These are phyloP conservation scores for Enteromius viviparus DNA, from an alignment of 2,797 vertebrate genomes.

Conservation along the genomic window DNA sequence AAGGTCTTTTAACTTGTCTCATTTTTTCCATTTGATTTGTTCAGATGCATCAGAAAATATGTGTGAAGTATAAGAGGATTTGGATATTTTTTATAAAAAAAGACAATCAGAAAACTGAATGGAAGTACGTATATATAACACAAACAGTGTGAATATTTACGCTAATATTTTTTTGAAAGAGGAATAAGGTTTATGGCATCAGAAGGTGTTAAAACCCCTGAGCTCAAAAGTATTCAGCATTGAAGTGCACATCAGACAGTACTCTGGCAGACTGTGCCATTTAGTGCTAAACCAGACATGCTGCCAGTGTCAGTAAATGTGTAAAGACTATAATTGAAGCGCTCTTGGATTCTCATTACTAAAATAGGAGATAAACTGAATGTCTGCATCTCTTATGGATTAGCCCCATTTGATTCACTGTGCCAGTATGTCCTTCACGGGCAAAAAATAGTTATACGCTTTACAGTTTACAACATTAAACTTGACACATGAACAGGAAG, in stretches of 20 bases:
- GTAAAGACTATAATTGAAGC: constrained; percentile 28
- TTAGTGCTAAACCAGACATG: neutral
- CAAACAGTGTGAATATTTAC: neutral
- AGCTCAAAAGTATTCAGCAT: neutral
- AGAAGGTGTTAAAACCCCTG: constrained; percentile 3
- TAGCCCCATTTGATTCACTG: constrained; percentile 18
- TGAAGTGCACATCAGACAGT: neutral
- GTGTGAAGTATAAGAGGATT: neutral
- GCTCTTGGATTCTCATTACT: constrained; percentile 8
- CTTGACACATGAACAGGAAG: constrained; percentile 46
- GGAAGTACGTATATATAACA: neutral
- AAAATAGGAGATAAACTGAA: constrained; percentile 9
- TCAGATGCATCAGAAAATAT: neutral
- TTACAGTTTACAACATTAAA: constrained; percentile 45
- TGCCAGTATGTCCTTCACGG: constrained; percentile 4
- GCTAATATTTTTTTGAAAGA: neutral
- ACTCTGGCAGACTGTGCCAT: constrained; percentile 12
- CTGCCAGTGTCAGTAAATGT: constrained; percentile 17
- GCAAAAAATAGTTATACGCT: constrained; percentile 6
- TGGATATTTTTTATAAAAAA: neutral
- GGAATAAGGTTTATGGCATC: neutral
- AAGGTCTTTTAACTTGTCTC: constrained; percentile 44
- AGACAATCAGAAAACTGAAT: neutral
- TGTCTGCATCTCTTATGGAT: constrained; percentile 1
- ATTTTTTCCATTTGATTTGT: constrained; percentile 1